Evolutionary conservation across 2,797 vertebrate species (phyloP), one percentile per base, ranked within the genome.

Genomic region (Siniperca obscura): DNA sequence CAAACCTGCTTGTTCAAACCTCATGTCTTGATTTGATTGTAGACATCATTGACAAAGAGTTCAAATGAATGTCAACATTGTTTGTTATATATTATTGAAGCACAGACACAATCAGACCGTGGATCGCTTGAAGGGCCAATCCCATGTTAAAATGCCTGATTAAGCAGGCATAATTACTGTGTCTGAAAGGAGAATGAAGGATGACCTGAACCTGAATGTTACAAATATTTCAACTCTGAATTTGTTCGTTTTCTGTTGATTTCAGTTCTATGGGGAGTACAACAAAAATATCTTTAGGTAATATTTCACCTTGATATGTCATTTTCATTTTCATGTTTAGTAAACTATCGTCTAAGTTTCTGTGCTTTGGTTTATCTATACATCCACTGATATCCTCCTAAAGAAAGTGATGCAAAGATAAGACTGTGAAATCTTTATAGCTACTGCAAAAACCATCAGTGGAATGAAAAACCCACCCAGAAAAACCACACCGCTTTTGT

Each of bases 1-100:
- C 46, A 66, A 80, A 85, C 73, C 82, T 78, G 86, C 50, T 72
- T n/a, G n/a, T n/a, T n/a, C n/a, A n/a, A n/a, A n/a, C n/a, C n/a
- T n/a, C 81, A 11, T 66, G 84, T 81, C n/a, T 19, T 36, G 69
- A 81, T 89, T 66, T 80, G 74, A 87, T 50, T 64, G 17, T 38
- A 76, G 78, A 86, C 48, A 70, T 86, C 8, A 76, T 77, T n/a
- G 57, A 55, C 44, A 62, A 71, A 72, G 70, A 84, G 57, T 79
- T 50, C 48, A 69, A 68, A 34, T 2, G 0, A 40, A 59, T 61
- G 70, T 72, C 21, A 60, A 9, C 56, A 59, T 46, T 76, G 73
- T 81, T 81, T 79, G 74, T 79, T 68, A 62, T 19, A 65, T 22
- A 64, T 53, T 50, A 80, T 48, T 61, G 53, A 90, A 30, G 30